Conservation (phyloP, 2,113 vertebrate genomes). For the Corythoichthys haematopterus region DNA sequence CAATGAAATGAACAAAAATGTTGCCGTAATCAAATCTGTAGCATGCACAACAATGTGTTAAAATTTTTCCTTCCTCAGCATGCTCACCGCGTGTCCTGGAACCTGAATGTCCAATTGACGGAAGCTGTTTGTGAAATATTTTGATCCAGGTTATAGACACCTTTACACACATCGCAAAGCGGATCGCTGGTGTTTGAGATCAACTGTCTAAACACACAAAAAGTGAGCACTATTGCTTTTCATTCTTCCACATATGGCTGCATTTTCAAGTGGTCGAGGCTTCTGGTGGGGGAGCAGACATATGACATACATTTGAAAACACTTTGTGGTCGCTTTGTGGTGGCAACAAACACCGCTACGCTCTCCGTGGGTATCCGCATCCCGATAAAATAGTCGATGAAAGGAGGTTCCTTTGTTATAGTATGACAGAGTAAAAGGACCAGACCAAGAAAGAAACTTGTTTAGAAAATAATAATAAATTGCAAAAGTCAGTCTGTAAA, state of each 20-base stretch:
- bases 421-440: too few relatives aligned
- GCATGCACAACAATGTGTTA: slow-evolving; percentile 11
- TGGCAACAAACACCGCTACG: slow-evolving; percentile 46
- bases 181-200: slow-evolving; percentile 18
- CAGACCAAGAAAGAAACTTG: too few relatives aligned
- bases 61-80: slow-evolving; percentile 20
- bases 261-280: slow-evolving; percentile 23
- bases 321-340: slow-evolving; percentile 43
- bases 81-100: slow-evolving; percentile 16
- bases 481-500: too few relatives aligned
- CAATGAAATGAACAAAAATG: not conserved
- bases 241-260: slow-evolving; percentile 11
- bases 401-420: slow-evolving; percentile 16
- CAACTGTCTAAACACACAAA: slow-evolving; percentile 15
- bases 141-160: slow-evolving; percentile 31
- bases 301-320: slow-evolving; percentile 57
- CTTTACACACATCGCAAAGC: slow-evolving; percentile 29
- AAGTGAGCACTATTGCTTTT: not conserved
- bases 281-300: slow-evolving; percentile 24
- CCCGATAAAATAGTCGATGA: slow-evolving; percentile 39
- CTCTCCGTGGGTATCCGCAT: slow-evolving; percentile 25
- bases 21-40: not conserved
- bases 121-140: slow-evolving; percentile 51
- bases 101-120: slow-evolving; percentile 38
- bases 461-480: too few relatives aligned